phyloP scores from a whole-genome alignment of 2,113 vertebrate species.

The Mus musculus region GRCm39 chr2:47380001-47380500 shows the following conservation, averaged over 20 bases:
- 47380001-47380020: not conserved
- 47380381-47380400: not conserved
- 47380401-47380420: not conserved
- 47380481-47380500: not conserved
- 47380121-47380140: not conserved
- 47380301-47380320: not conserved
- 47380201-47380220: not conserved
- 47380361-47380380: not conserved
- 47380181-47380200: no score
- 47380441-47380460: conserved; percentile 5
- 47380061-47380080: not conserved
- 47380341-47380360: not conserved
- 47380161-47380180: not conserved
- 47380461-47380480: not conserved
- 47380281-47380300: not conserved
- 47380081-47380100: not conserved
- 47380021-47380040: not conserved
- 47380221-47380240: conserved; percentile 11
- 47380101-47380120: not conserved
- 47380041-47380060: not conserved
- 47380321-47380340: not conserved
- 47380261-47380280: not conserved
- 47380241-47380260: not conserved
- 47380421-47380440: conserved; percentile 1
- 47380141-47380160: not conserved